Conservation (phyloP, 2,888 invertebrate species). For the Phania funesta region DNA sequence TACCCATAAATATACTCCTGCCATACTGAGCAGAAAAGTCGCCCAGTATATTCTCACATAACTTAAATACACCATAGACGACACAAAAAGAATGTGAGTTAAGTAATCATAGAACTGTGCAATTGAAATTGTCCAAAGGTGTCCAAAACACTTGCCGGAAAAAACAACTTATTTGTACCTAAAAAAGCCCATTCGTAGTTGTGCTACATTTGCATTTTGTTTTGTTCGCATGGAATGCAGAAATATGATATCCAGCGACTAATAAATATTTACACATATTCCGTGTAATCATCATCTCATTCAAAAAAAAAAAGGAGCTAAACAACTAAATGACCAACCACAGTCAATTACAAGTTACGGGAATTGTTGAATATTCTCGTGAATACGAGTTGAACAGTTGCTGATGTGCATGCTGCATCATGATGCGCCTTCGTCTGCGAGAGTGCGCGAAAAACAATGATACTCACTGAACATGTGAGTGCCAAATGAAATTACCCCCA, state of each 20-base stretch:
- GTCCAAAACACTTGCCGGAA: too few species aligned
- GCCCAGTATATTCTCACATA: too few species aligned
- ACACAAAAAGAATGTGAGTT: too few species aligned
- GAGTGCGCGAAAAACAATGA: neutral
- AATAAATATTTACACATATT: constrained; percentile 46
- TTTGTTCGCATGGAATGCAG: neutral
- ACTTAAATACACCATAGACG: too few species aligned
- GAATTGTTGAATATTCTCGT: constrained; percentile 57
- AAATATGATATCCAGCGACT: constrained; percentile 45
- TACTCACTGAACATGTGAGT: constrained; percentile 27
- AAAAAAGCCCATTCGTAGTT: too few species aligned
- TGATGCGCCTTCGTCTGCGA: neutral
- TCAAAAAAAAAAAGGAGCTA: neutral
- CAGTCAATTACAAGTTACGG: constrained; percentile 58
- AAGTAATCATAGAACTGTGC: too few species aligned
- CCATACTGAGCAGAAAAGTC: too few species aligned
- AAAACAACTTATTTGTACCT: too few species aligned
- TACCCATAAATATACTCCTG: too few species aligned
- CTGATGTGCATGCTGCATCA: constrained; percentile 51
- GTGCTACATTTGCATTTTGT: neutral
- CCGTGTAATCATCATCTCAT: constrained; percentile 43
- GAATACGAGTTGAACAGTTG: constrained; percentile 34
- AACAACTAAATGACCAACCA: constrained; percentile 35
- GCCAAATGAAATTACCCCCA: constrained; percentile 50
- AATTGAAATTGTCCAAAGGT: too few species aligned